Base-by-base conservation (phyloP, 2,888 invertebrate genomes). In the Caenorhabditis doughertyi region DNA sequence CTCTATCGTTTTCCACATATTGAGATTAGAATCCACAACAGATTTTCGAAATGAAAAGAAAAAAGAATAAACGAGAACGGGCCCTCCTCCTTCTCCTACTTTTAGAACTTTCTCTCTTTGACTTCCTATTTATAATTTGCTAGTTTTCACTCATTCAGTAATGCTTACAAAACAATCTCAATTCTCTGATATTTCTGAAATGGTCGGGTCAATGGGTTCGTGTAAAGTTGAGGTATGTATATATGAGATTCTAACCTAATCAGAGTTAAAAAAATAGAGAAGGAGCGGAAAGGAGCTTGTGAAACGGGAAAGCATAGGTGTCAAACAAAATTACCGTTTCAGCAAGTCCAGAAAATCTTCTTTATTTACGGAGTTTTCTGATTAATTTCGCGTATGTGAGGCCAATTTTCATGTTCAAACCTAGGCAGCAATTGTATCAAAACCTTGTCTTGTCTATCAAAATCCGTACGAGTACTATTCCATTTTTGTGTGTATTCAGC, bases 161-260 rank as follows among this genome's bases (percentile, higher is more conserved):
- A 72, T 72, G 72, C 62, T 51, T 18, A 56, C 72, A 1, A 62
- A 42, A 16, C 11, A 23, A 16, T 60, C 62, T 7, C n/a, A 25
- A 23, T 32, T 25, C 21, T 51, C 72, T 49, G 62, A 62, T 51
- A 72, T 72, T 51, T 49, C 60, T n/a, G 60, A 72, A 27, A 35
- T 72, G n/a, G 18, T 72, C 5, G 60, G 60, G 5, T n/a, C 60
- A 13, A 35, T 71, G 71, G 49, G n/a, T 18, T 9, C 25, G 5
- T 39, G 39, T 42, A 72, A 72, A 51, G 27, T 62, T 27, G 72
- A 72, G 72, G 72, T 72, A 27, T 42, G 68, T 53, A 23, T 42
- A 35, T 7, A 35, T 5, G 9, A 35, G 35, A 35, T n/a, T n/a
- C n/a, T n/a, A n/a, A n/a, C n/a, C n/a, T n/a, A n/a, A n/a, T n/a